Evolutionary conservation across 1,140 invertebrate genomes (phyloP).

Genomic region (Caerostris extrusa): DNA sequence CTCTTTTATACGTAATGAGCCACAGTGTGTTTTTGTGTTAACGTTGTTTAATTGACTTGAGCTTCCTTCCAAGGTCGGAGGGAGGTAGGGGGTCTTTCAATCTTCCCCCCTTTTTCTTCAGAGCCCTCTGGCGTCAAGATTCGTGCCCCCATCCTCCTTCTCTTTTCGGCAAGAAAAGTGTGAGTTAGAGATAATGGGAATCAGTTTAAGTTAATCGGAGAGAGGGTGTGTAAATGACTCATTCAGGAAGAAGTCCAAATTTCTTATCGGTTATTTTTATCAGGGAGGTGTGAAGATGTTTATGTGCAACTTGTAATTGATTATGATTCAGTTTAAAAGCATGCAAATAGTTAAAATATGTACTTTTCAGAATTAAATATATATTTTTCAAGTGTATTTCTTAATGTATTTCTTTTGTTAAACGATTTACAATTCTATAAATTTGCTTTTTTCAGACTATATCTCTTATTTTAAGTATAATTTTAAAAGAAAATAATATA

Average conservation of each 20-base stretch:
- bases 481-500: too few relatives aligned
- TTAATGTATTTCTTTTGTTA: too few relatives aligned
- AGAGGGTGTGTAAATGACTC: background rate
- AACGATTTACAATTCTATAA: too few relatives aligned
- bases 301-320: too few relatives aligned
- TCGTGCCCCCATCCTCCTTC: background rate
- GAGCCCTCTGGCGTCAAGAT: slow-evolving; percentile 68
- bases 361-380: too few relatives aligned
- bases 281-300: too few relatives aligned
- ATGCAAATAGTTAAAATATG: too few relatives aligned
- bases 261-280: background rate
- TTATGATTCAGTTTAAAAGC: too few relatives aligned
- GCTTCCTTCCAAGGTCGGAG: slow-evolving; percentile 68
- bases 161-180: slow-evolving; percentile 59
- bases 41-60: slow-evolving; percentile 74
- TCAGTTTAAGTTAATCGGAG: slow-evolving; percentile 64
- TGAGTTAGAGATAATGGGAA: slow-evolving; percentile 60
- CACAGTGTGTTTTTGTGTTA: slow-evolving; percentile 74
- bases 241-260: background rate
- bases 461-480: too few relatives aligned
- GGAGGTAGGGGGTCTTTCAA: slow-evolving; percentile 40
- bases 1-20: slow-evolving; percentile 65
- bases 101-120: slow-evolving; percentile 39
- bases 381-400: too few relatives aligned
- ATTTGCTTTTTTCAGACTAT: too few relatives aligned